Evolutionary conservation across 2,113 vertebrate genomes (phyloP).

Genomic region (Tragelaphus imberbis): DNA sequence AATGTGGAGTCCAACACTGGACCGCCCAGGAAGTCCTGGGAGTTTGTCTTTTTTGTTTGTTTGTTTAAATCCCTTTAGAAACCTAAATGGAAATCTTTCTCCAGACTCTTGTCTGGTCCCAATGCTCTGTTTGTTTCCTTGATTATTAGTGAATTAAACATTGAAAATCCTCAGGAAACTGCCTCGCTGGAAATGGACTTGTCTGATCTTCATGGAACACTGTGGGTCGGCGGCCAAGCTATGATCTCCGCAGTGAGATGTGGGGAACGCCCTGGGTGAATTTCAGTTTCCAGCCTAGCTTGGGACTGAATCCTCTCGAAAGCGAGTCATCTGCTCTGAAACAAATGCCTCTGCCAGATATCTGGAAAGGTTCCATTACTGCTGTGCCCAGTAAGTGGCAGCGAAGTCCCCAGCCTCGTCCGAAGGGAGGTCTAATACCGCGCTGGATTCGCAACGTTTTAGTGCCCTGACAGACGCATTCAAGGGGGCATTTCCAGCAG

Average conservation of each 20-base stretch:
- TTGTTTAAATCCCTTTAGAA: background rate
- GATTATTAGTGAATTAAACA: background rate
- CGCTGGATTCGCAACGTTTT: background rate
- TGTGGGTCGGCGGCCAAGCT: background rate
- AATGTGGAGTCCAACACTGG: background rate
- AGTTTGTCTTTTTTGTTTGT: background rate
- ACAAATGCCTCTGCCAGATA: constrained; percentile 4
- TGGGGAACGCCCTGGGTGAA: background rate
- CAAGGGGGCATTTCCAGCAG: background rate
- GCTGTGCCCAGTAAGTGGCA: background rate
- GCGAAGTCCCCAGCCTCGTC: background rate
- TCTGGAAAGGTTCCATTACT: background rate
- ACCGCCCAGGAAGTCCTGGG: background rate
- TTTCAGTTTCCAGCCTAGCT: background rate
- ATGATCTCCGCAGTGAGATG: background rate
- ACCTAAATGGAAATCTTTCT: background rate
- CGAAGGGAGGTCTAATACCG: background rate
- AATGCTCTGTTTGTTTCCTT: background rate
- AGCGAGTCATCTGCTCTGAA: background rate
- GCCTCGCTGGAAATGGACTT: background rate
- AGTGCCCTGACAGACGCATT: background rate
- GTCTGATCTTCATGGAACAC: background rate
- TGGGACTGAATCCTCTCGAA: background rate
- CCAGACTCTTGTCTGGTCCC: background rate
- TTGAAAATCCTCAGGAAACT: background rate